A percentile compares a stretch with the other conserved stretches of the same genome.
Evolutionary conservation across 2,797 vertebrate genomes (phyloP).

Genomic region (Serranus cabrilla): DNA sequence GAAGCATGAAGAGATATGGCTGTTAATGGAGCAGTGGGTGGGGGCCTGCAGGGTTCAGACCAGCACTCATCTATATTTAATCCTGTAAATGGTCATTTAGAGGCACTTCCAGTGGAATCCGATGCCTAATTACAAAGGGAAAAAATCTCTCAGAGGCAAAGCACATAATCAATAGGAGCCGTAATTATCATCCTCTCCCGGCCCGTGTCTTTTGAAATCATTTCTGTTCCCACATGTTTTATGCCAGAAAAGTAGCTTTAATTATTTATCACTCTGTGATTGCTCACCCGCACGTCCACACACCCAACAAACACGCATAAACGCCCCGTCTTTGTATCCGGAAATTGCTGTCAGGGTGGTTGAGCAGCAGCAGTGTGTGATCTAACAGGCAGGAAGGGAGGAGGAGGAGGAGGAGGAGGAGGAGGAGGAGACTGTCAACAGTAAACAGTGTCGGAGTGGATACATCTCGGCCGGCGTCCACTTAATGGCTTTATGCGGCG

Average conservation of each 20-base stretch:
- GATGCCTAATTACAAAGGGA: slow-evolving; percentile 65
- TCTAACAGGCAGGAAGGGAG: slow-evolving; percentile 18
- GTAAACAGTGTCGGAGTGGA: slow-evolving; percentile 50
- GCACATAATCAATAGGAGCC: slow-evolving; percentile 66
- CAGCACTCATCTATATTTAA: slow-evolving; percentile 76
- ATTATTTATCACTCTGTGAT: slow-evolving; percentile 65
- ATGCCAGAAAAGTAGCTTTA: slow-evolving; percentile 46
- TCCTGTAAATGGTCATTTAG: slow-evolving; percentile 70
- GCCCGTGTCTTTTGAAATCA: slow-evolving; percentile 41
- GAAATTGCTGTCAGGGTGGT: slow-evolving; percentile 61
- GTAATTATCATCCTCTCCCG: slow-evolving; percentile 59
- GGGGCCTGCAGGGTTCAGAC: slow-evolving; percentile 21
- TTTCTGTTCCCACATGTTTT: slow-evolving; percentile 43
- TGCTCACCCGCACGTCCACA: slow-evolving; percentile 23
- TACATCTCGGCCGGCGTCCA: slow-evolving; percentile 16
- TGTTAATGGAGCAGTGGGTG: slow-evolving; percentile 65
- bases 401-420: slow-evolving; percentile 21
- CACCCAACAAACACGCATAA: slow-evolving; percentile 3
- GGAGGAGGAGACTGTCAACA: slow-evolving; percentile 41
- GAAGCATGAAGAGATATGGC: slow-evolving; percentile 27
- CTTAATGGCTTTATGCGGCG: slow-evolving; percentile 41
- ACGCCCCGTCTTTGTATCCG: slow-evolving; percentile 46
- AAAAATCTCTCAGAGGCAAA: slow-evolving; percentile 46
- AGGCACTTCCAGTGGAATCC: slow-evolving; percentile 64
- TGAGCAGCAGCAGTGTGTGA: slow-evolving; percentile 48